Evolutionary conservation across 2,888 invertebrate species (phyloP).

Genomic region (Drosophila cognata): DNA sequence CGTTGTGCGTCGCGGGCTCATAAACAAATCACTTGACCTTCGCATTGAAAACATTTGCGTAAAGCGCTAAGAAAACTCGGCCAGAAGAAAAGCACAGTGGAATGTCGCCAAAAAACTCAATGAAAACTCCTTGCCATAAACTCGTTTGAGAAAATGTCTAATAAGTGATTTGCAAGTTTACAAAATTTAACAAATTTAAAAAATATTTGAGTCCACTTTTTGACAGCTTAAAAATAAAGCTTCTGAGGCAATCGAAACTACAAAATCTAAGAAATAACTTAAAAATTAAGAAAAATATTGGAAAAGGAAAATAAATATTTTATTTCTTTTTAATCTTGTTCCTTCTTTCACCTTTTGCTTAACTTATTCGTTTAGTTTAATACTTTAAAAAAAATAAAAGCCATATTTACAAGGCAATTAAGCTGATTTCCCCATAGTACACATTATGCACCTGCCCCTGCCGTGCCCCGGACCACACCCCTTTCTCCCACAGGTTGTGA

Average conservation of each 20-base stretch:
- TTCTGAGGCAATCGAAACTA: neutral
- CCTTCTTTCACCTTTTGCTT: neutral
- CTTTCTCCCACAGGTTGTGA: conserved; percentile 3
- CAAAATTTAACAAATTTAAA: neutral
- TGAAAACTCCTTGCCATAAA: neutral
- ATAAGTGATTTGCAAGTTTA: accelerated
- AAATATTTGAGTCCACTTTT: neutral
- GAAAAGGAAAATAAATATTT: accelerated
- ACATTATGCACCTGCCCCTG: neutral
- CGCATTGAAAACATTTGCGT: conserved; percentile 67
- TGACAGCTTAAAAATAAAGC: neutral
- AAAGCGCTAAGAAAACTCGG: conserved; percentile 51
- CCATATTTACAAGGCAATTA: neutral
- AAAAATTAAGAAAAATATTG: neutral
- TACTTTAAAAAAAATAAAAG: neutral
- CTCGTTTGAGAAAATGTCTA: neutral
- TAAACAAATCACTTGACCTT: conserved; percentile 76
- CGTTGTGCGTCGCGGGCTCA: conserved; percentile 58
- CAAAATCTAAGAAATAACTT: accelerated
- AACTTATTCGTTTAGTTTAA: neutral
- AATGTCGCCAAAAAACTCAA: neutral
- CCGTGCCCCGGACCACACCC: too few species aligned
- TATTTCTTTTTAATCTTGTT: neutral
- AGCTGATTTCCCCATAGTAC: conserved; percentile 27
- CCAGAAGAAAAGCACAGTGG: conserved; percentile 40